These are phyloP conservation scores for Sebastes ruberrimus DNA, from an alignment of 2,797 vertebrate species.

Conservation along the genomic window DNA sequence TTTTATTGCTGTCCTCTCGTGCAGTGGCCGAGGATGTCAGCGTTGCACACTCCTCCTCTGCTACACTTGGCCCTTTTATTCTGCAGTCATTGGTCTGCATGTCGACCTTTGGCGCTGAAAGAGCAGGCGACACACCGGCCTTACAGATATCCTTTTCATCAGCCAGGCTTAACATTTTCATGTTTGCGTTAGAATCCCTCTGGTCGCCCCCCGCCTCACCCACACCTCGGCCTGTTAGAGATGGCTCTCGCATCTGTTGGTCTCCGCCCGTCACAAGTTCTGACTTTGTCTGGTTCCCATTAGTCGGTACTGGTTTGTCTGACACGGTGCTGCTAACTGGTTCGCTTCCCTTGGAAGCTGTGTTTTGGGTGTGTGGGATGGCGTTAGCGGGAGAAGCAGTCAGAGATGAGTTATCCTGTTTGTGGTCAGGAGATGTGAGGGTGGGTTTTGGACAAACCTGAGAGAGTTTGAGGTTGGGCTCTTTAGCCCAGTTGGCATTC, in stretches of 20 bases:
- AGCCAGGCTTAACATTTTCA: constrained; percentile 51
- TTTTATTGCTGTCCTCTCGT: constrained; percentile 35
- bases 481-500: constrained; percentile 74
- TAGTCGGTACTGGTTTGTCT: constrained; percentile 59
- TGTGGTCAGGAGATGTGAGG: constrained; percentile 17
- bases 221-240: constrained; percentile 29
- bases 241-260: constrained; percentile 47
- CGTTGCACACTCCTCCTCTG: constrained; percentile 30
- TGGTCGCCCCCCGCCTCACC: constrained; percentile 41
- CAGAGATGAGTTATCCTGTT: constrained; percentile 59
- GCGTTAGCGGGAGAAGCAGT: constrained; percentile 49
- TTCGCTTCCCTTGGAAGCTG: constrained; percentile 35
- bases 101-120: constrained; percentile 47
- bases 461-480: constrained; percentile 67
- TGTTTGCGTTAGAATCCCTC: constrained; percentile 74
- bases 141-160: constrained; percentile 57
- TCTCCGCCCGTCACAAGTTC: constrained; percentile 46
- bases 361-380: constrained; percentile 33
- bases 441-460: constrained; percentile 76
- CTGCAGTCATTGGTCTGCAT: constrained; percentile 54
- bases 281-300: constrained; percentile 60
- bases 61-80: constrained; percentile 50
- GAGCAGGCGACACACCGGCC: constrained; percentile 42
- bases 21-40: constrained; percentile 27
- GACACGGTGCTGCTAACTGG: constrained; percentile 40